Conservation (phyloP, 2,888 invertebrate genomes). For the Agriopis aurantiaria region DNA sequence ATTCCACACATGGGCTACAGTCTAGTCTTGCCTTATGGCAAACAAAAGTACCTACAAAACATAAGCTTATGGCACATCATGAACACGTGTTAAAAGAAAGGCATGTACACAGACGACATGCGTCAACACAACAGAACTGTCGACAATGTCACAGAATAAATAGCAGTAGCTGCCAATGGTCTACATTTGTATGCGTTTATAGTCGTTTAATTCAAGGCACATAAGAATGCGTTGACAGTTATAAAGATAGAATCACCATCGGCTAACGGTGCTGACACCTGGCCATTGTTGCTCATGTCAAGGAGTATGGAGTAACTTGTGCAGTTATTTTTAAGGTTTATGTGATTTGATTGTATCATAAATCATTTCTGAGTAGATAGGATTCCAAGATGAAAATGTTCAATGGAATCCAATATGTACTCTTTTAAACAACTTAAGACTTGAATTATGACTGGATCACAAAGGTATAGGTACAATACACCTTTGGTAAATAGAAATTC, state of each 20-base stretch:
- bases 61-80: background rate
- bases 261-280: constrained; percentile 64
- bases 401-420: no score
- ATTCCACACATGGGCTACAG: no score
- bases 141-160: constrained; percentile 6
- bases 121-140: constrained; percentile 14
- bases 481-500: no score
- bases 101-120: constrained; percentile 19
- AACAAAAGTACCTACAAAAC: background rate
- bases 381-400: no score
- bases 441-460: no score
- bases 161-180: constrained; percentile 23
- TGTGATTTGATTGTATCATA: background rate
- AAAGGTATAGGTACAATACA: no score
- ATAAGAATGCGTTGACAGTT: constrained; percentile 73
- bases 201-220: constrained; percentile 47
- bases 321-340: constrained; percentile 15
- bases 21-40: background rate
- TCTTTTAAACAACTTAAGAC: no score
- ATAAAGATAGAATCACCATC: constrained; percentile 63
- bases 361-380: no score
- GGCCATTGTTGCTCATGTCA: constrained; percentile 40
- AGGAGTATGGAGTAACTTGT: constrained; percentile 16
- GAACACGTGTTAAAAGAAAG: constrained; percentile 34
- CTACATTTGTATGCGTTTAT: constrained; percentile 47